Percentiles rank a stretch among this genome's conserved stretches.
Evolutionary conservation across 2,888 invertebrate species (phyloP).

Genomic region (Frankliniella intonsa): DNA sequence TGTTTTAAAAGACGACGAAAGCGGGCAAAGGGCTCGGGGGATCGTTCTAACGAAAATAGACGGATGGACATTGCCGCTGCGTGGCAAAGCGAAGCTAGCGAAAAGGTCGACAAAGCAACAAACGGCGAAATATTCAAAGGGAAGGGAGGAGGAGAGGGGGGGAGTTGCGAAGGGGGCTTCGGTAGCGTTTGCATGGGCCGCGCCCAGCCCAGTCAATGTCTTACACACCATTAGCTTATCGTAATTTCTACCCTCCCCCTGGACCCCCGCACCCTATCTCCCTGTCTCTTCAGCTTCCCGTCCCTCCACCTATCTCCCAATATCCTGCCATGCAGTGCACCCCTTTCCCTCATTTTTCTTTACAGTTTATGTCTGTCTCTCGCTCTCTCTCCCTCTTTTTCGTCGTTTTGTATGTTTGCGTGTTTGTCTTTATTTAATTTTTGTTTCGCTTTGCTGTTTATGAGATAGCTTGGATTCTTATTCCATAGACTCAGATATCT

Average conservation of each 20-base stretch:
- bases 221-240: constrained; percentile 26
- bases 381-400: background rate
- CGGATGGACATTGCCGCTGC: no score
- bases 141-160: no score
- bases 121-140: no score
- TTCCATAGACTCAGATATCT: background rate
- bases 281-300: background rate
- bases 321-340: background rate
- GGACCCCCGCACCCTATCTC: background rate
- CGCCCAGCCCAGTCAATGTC: constrained; percentile 15
- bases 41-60: no score
- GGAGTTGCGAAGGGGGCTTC: no score
- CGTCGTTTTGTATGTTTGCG: background rate
- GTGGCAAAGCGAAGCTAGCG: no score
- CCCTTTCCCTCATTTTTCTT: background rate
- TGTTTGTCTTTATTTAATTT: background rate
- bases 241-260: background rate
- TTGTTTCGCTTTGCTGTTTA: background rate
- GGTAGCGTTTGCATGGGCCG: background rate
- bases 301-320: background rate
- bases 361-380: background rate
- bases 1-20: no score
- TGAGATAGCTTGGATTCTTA: background rate
- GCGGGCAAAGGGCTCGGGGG: no score
- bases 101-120: no score